These are phyloP conservation scores for Takifugu ocellatus DNA, from an alignment of 2,797 vertebrate species.

Conservation along the genomic window DNA sequence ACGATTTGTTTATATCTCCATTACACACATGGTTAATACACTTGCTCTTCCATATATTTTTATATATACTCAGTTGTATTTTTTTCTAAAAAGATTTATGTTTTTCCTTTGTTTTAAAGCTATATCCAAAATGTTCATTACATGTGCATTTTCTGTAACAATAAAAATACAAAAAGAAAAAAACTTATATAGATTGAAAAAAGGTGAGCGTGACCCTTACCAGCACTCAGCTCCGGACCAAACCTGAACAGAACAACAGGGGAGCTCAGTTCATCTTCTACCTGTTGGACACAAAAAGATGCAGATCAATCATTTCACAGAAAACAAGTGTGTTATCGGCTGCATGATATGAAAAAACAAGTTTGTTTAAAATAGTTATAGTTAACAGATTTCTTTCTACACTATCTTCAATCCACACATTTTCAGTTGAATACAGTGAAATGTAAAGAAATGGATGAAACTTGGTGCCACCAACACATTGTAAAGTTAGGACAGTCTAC, in stretches of 20 bases:
- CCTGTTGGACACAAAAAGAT: constrained; percentile 72
- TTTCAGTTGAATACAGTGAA: background rate
- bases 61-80: too few species aligned
- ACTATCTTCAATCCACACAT: background rate
- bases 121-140: too few species aligned
- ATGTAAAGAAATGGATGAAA: background rate
- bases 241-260: constrained; percentile 93
- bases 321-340: background rate
- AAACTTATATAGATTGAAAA: too few species aligned
- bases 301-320: constrained; percentile 11
- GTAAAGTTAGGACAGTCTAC: background rate
- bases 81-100: too few species aligned
- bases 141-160: too few species aligned
- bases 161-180: too few species aligned
- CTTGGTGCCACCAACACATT: background rate
- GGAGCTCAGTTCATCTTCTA: constrained; percentile 89
- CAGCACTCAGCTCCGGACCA: constrained; percentile 72
- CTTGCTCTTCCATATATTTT: too few species aligned
- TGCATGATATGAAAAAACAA: constrained; percentile 19
- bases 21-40: too few species aligned
- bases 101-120: too few species aligned
- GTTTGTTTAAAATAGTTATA: background rate
- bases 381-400: background rate
- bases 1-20: too few species aligned
- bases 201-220: constrained; percentile 57